Percentiles rank a stretch among this genome's conserved stretches.
Conservation (phyloP, 2,888 invertebrate genomes). For the Teleiodes luculella region DNA sequence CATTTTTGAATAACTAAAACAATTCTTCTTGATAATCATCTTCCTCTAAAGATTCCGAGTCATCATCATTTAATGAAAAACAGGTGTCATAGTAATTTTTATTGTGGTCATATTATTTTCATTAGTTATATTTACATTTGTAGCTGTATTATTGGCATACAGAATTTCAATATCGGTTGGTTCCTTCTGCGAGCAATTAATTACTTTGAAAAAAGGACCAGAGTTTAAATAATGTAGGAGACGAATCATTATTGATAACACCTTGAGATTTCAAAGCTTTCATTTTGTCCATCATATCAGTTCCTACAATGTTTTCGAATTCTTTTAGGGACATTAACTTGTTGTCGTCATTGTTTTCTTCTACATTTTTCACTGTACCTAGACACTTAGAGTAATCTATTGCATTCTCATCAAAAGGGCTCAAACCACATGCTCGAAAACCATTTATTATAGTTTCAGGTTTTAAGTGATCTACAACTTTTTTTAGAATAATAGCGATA, state of each 20-base stretch:
- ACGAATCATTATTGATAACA: conserved; percentile 9
- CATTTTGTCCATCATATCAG: conserved; percentile 17
- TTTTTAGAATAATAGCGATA: conserved; percentile 11
- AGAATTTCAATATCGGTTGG: conserved; percentile 14
- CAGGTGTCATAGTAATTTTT: conserved; percentile 20
- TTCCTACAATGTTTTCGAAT: conserved; percentile 19
- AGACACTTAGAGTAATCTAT: conserved; percentile 23
- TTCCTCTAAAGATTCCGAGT: too few relatives aligned
- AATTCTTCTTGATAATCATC: too few relatives aligned
- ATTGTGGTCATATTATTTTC: conserved; percentile 19
- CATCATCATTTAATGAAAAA: too few relatives aligned
- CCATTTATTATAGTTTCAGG: conserved; percentile 21
- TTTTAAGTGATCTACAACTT: conserved; percentile 17
- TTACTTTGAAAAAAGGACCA: conserved; percentile 17
- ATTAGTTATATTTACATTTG: conserved; percentile 14
- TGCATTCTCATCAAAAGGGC: conserved; percentile 20
- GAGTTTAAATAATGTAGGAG: conserved; percentile 17
- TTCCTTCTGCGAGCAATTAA: conserved; percentile 14
- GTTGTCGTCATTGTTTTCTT: conserved; percentile 7
- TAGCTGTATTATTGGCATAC: conserved; percentile 10
- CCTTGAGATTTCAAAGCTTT: conserved; percentile 15
- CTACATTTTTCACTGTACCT: neutral
- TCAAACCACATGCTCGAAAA: conserved; percentile 20
- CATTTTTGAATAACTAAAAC: too few relatives aligned
- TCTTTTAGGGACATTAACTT: conserved; percentile 19